Conservation (phyloP, 2,797 vertebrate species). For the Karalla daura region DNA sequence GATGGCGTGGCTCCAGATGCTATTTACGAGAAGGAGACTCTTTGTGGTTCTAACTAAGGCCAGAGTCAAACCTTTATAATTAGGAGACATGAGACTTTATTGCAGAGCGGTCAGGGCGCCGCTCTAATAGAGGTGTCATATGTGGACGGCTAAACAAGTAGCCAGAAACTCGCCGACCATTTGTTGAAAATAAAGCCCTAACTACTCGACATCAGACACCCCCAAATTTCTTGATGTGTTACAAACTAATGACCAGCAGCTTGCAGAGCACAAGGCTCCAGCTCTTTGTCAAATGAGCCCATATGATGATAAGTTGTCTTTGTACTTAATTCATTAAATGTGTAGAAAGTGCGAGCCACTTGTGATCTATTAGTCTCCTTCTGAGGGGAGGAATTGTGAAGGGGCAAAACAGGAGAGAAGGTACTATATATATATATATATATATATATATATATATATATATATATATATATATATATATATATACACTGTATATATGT, state of each 20-base stretch:
- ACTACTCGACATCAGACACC: slow-evolving; percentile 66
- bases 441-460: no score
- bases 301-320: slow-evolving; percentile 54
- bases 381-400: not conserved
- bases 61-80: slow-evolving; percentile 77
- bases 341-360: slow-evolving; percentile 24
- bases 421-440: no score
- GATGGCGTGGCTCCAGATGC: slow-evolving; percentile 59
- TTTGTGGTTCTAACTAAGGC: slow-evolving; percentile 59
- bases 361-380: slow-evolving; percentile 12
- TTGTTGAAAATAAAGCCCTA: slow-evolving; percentile 78
- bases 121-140: slow-evolving; percentile 78
- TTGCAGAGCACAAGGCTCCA: slow-evolving; percentile 31
- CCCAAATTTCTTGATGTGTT: slow-evolving; percentile 75
- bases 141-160: slow-evolving; percentile 71
- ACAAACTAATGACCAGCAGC: slow-evolving; percentile 77
- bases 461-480: no score
- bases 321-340: slow-evolving; percentile 47
- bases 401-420: not conserved
- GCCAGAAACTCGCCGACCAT: slow-evolving; percentile 63
- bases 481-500: no score
- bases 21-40: slow-evolving; percentile 65
- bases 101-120: slow-evolving; percentile 53
- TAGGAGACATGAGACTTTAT: slow-evolving; percentile 74
- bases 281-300: slow-evolving; percentile 51